Conservation (phyloP, 2,113 vertebrate genomes). For the Malurus melanocephalus region DNA sequence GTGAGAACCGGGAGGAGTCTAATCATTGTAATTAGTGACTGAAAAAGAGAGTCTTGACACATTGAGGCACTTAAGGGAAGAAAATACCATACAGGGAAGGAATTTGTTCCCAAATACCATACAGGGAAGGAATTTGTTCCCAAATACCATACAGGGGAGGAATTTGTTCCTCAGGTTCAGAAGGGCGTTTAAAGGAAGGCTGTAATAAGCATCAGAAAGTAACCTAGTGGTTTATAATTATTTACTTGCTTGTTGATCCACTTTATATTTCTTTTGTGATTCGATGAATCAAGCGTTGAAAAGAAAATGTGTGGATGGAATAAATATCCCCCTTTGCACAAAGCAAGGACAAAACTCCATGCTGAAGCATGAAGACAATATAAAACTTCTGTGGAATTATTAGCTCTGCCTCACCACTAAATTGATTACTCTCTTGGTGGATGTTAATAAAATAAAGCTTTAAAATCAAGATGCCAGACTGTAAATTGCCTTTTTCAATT, state of each 20-base stretch:
- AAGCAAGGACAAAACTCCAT: slow-evolving; percentile 63
- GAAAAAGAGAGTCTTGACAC: slow-evolving; percentile 27
- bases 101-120: slow-evolving; percentile 29
- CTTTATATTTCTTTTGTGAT: slow-evolving; percentile 63
- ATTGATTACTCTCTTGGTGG: slow-evolving; percentile 68
- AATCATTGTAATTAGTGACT: slow-evolving; percentile 50
- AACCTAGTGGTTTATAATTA: slow-evolving; percentile 49
- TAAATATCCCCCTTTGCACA: slow-evolving; percentile 60
- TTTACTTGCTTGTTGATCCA: slow-evolving; percentile 57
- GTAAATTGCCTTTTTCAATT: slow-evolving; percentile 72
- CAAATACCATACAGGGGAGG: not conserved
- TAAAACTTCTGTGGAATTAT: slow-evolving; percentile 64
- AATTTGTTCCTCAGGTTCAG: slow-evolving; percentile 57
- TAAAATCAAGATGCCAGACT: slow-evolving; percentile 68
- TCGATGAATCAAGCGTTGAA: slow-evolving; percentile 53
- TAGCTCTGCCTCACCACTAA: slow-evolving; percentile 65
- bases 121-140: slow-evolving; percentile 51
- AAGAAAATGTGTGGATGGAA: slow-evolving; percentile 58
- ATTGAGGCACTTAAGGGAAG: slow-evolving; percentile 13
- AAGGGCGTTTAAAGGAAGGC: slow-evolving; percentile 15
- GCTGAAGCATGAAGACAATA: slow-evolving; percentile 44
- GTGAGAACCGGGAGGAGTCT: not conserved
- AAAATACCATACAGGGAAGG: slow-evolving; percentile 39
- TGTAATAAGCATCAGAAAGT: slow-evolving; percentile 57
- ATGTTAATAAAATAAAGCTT: slow-evolving; percentile 68